phyloP scores from a whole-genome alignment of 1,140 invertebrate genomes.

The Tetraneura akinire region DNA sequence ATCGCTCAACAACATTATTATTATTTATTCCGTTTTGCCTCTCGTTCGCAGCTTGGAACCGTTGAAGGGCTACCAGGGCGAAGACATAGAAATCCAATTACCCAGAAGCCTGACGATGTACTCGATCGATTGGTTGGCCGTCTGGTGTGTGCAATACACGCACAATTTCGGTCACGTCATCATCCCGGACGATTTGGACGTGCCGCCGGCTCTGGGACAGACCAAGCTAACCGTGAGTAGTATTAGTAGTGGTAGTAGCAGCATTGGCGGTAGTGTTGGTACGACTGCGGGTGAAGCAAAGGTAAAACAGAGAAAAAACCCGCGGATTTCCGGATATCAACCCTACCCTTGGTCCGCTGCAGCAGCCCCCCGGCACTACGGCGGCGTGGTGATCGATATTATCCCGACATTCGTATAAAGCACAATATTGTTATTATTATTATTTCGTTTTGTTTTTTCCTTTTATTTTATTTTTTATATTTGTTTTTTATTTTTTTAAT shows the following conservation, averaged over 20 bases:
- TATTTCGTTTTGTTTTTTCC: too few relatives aligned
- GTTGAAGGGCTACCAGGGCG: slow-evolving; percentile 77
- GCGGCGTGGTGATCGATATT: too few relatives aligned
- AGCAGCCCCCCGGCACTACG: not conserved
- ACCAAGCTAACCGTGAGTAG: slow-evolving; percentile 81
- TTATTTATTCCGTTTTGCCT: slow-evolving; percentile 42
- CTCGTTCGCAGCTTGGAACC: slow-evolving; percentile 72
- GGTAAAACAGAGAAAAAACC: not conserved
- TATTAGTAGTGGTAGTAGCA: too few relatives aligned
- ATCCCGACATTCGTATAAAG: too few relatives aligned
- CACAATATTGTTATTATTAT: too few relatives aligned
- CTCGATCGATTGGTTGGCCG: slow-evolving; percentile 88
- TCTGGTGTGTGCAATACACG: slow-evolving; percentile 83
- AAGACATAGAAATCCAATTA: slow-evolving; percentile 86
- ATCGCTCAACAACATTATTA: too few relatives aligned
- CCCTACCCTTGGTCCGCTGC: not conserved
- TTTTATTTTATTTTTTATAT: too few relatives aligned
- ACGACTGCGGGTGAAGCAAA: too few relatives aligned
- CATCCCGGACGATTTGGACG: slow-evolving; percentile 84
- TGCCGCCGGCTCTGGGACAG: slow-evolving; percentile 84
- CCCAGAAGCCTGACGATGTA: slow-evolving; percentile 83
- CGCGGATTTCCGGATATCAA: not conserved
- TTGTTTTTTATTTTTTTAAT: too few relatives aligned
- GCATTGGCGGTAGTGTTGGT: too few relatives aligned
- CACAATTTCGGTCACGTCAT: slow-evolving; percentile 90